These are phyloP conservation scores for Eospalax fontanierii DNA, from an alignment of 2,797 vertebrate genomes.

Conservation along the genomic window DNA sequence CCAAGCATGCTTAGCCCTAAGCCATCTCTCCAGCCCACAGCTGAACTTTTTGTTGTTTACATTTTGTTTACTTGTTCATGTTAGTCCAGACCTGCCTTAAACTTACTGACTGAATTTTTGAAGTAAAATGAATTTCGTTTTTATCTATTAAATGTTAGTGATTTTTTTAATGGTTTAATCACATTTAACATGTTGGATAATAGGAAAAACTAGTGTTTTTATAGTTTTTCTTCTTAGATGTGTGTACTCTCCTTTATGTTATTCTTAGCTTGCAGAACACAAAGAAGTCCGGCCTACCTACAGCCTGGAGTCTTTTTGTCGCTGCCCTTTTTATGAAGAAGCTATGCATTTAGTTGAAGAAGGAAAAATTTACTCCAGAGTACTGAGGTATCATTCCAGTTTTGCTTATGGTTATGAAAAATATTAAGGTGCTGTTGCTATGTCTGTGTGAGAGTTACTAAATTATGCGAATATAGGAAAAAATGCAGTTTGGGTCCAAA, in stretches of 20 bases:
- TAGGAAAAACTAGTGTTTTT: background rate
- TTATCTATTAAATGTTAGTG: background rate
- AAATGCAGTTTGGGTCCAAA: constrained; percentile 37
- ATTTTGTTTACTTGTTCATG: background rate
- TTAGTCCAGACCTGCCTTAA: background rate
- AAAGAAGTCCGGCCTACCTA: constrained; percentile 89
- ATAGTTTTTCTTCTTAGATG: background rate
- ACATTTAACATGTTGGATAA: background rate
- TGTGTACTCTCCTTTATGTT: background rate
- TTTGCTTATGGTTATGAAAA: constrained; percentile 41
- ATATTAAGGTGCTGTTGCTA: background rate
- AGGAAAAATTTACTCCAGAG: constrained; percentile 95
- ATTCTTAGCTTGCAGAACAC: constrained; percentile 91
- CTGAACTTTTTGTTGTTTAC: background rate
- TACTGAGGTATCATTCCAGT: constrained; percentile 92
- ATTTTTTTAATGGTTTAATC: constrained; percentile 55
- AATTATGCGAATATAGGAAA: constrained; percentile 37
- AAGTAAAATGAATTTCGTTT: constrained; percentile 58
- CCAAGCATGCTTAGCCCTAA: too few species aligned
- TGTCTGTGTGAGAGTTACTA: constrained; percentile 48
- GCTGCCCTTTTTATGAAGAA: constrained; percentile 96
- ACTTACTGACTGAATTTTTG: constrained; percentile 55
- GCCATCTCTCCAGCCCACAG: background rate
- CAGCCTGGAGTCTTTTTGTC: constrained; percentile 91
- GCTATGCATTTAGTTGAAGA: constrained; percentile 97